Percentiles rank a stretch among this genome's conserved stretches.
phyloP scores from a whole-genome alignment of 2,113 vertebrate species.

The Rhinolophus sinicus region DNA sequence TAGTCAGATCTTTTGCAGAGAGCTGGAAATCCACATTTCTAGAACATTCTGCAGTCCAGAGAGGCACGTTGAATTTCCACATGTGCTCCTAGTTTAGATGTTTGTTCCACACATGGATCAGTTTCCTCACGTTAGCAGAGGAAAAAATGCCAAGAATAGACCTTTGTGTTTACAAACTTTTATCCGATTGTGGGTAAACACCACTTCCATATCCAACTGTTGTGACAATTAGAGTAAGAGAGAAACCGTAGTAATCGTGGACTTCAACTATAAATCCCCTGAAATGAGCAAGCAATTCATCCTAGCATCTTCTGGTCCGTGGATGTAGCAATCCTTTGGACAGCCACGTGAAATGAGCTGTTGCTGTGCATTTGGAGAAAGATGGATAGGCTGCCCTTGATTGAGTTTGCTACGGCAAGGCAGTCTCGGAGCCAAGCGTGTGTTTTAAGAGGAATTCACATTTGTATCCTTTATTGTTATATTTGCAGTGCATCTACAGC shows the following conservation, averaged over 20 bases:
- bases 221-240: conserved; percentile 63
- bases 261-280: not conserved
- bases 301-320: conserved; percentile 44
- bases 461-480: conserved; percentile 89
- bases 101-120: not conserved
- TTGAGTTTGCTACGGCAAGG: conserved; percentile 85
- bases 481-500: conserved; percentile 84
- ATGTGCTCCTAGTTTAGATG: conserved; percentile 34
- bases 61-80: not conserved
- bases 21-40: conserved; percentile 32
- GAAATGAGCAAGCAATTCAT: conserved; percentile 50
- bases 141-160: conserved; percentile 20
- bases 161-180: conserved; percentile 62
- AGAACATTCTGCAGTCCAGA: conserved; percentile 46
- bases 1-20: not conserved
- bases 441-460: conserved; percentile 87
- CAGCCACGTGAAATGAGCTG: conserved; percentile 51
- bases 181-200: conserved; percentile 46
- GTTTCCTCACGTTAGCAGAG: conserved; percentile 2
- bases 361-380: conserved; percentile 77
- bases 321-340: conserved; percentile 57
- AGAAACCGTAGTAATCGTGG: not conserved
- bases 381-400: conserved; percentile 81
- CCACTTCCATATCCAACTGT: conserved; percentile 18
- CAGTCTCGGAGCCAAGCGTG: conserved; percentile 78